These are phyloP conservation scores for Diabrotica undecimpunctata DNA, from an alignment of 1,140 invertebrate genomes.

Conservation along the genomic window DNA sequence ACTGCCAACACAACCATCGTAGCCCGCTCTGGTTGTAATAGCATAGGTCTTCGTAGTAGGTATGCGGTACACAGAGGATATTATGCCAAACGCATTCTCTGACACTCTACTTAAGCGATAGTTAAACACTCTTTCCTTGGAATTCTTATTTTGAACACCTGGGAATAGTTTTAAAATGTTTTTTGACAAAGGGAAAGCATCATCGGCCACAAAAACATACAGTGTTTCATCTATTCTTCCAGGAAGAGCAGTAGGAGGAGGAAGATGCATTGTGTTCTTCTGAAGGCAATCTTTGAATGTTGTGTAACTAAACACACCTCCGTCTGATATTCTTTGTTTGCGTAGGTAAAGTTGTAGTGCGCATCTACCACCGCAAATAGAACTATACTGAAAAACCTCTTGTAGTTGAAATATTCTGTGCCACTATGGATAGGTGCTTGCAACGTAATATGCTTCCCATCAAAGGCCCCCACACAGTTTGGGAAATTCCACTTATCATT, in stretches of 20 bases:
- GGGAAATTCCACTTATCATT: too few relatives aligned
- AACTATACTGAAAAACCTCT: background rate
- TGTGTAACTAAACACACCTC: slow-evolving; percentile 37
- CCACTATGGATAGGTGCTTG: too few relatives aligned
- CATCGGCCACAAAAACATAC: background rate
- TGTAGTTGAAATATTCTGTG: too few relatives aligned
- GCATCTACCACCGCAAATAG: background rate
- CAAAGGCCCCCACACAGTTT: too few relatives aligned
- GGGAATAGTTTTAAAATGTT: background rate
- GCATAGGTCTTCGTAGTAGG: too few relatives aligned
- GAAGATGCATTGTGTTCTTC: background rate
- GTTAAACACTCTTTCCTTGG: background rate
- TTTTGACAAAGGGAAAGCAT: background rate
- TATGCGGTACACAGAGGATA: too few relatives aligned
- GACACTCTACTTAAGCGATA: too few relatives aligned
- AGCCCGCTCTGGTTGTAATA: too few relatives aligned
- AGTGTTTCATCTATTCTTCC: background rate
- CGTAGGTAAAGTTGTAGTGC: slow-evolving; percentile 42
- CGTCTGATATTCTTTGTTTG: slow-evolving; percentile 46
- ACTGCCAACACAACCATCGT: too few relatives aligned
- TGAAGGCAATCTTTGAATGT: background rate
- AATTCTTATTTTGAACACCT: background rate
- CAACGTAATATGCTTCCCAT: too few relatives aligned
- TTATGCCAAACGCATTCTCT: too few relatives aligned
- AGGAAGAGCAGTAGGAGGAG: too few relatives aligned